A percentile compares a stretch with the other conserved stretches of the same genome.
Conservation (phyloP, 1,140 invertebrate genomes). For the Armadillidium nasatum region DNA sequence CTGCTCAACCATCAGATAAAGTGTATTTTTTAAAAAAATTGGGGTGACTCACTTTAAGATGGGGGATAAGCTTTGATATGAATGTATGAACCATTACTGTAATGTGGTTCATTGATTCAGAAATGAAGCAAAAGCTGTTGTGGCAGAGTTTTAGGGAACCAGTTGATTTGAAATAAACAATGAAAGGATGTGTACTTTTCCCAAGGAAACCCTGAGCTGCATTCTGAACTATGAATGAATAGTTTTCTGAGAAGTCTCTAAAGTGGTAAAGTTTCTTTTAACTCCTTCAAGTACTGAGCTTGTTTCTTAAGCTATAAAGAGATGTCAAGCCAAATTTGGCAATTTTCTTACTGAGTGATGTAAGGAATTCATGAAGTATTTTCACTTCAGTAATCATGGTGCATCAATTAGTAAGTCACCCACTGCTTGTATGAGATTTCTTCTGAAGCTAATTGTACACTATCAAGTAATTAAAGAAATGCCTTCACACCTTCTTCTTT, state of each 20-base stretch:
- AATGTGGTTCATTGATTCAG: not conserved
- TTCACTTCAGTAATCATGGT: not conserved
- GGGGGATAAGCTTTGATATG: constrained; percentile 1
- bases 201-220: constrained; percentile 7
- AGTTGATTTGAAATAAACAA: constrained; percentile 7
- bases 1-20: not conserved
- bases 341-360: constrained; percentile 7
- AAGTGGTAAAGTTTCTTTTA: not conserved
- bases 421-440: too few relatives aligned
- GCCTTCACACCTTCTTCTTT: too few relatives aligned
- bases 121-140: not conserved
- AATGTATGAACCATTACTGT: constrained; percentile 19
- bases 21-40: not conserved
- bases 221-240: not conserved
- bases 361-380: not conserved
- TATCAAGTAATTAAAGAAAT: too few relatives aligned
- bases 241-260: constrained; percentile 6
- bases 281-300: not conserved
- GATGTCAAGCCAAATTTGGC: not conserved
- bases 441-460: too few relatives aligned
- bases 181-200: not conserved
- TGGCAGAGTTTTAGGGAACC: not conserved
- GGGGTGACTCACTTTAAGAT: not conserved
- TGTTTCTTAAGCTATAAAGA: constrained; percentile 3
- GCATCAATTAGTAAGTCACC: too few relatives aligned